Evolutionary conservation across 2,888 invertebrate species (phyloP), one percentile per base, ranked within the genome.

Genomic region (Cartodere bifasciata): DNA sequence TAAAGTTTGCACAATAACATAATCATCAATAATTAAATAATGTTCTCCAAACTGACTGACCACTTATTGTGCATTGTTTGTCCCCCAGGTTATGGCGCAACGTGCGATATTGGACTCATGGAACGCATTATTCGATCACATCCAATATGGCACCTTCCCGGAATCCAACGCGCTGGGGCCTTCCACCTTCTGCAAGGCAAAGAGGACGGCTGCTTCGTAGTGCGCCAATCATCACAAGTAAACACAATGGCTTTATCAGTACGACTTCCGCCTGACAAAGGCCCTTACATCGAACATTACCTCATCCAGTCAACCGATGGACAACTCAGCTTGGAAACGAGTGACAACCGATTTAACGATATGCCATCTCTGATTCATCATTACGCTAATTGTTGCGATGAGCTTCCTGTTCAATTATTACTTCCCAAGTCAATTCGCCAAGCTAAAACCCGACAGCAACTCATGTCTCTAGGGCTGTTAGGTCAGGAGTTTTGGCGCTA

Each of bases 191-290:
- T 95, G 28, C 90, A 92, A 62, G 86, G 87, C 50, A 86, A 88
- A 58, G 86, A 88, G 54, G 83, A 87, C 57, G 92, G 92, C 64
- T 88, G 87, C 54, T 94, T 95, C 55, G 86, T 95, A 29, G 92
- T 95, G 21, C 76, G 94, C 26, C 86, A 90, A 53, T 92, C 92
- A 23, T 91, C 91, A 50, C 90, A 91, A 57, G 73, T 81, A 23
- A 83, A 86, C 48, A 91, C 92, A 31, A 90, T 92, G 88, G 94
- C 94, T 22, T 75, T 95, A 42, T 90, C 90, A 27, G 90, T 94
- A 26, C 79, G 91, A 7, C 66, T 90, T 39, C 87, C 88, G 1
- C 74, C 77, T 12, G 83, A 83, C 48, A 85, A 82, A 50, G 85
- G 87, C 2, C 85, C 87, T 5, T 88, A 88, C 60, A 88, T 92